phyloP scores from a whole-genome alignment of 2,888 invertebrate genomes.

The Myopa testacea region DNA sequence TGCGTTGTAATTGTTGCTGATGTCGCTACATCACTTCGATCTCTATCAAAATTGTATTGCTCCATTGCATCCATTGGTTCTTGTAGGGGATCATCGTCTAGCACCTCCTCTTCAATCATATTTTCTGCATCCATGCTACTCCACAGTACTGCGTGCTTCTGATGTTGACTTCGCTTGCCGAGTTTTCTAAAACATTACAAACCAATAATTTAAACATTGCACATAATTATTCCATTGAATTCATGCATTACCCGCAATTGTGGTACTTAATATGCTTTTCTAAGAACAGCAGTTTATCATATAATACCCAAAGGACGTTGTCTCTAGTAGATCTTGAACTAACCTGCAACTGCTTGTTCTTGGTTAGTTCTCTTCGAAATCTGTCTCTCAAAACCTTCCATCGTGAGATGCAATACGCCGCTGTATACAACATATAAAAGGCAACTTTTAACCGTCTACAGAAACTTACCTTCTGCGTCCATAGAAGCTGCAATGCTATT shows the following conservation, averaged over 20 bases:
- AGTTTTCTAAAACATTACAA: conserved; percentile 35
- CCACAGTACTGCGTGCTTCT: conserved; percentile 30
- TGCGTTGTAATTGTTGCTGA: conserved; percentile 17
- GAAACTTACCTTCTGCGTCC: conserved; percentile 55
- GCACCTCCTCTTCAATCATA: conserved; percentile 51
- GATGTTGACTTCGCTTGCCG: conserved; percentile 43
- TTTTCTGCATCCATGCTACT: conserved; percentile 49
- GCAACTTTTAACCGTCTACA: neutral
- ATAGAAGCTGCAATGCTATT: conserved; percentile 57
- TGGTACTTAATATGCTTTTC: conserved; percentile 47
- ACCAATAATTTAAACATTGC: neutral
- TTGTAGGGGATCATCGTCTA: conserved; percentile 59
- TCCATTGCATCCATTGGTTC: conserved; percentile 64
- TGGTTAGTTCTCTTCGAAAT: conserved; percentile 53
- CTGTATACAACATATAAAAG: conserved; percentile 44
- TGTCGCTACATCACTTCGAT: conserved; percentile 24
- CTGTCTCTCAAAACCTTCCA: conserved; percentile 58
- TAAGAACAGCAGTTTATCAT: conserved; percentile 54
- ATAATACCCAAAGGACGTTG: conserved; percentile 53
- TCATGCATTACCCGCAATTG: conserved; percentile 7
- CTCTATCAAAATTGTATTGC: conserved; percentile 45
- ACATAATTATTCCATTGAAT: neutral
- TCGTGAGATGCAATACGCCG: conserved; percentile 53
- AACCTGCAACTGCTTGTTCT: conserved; percentile 34
- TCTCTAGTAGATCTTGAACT: conserved; percentile 41